Percentiles rank a stretch among this genome's conserved stretches.
phyloP scores from a whole-genome alignment of 1,140 invertebrate species.

The Neotoxoptera formosana region DNA sequence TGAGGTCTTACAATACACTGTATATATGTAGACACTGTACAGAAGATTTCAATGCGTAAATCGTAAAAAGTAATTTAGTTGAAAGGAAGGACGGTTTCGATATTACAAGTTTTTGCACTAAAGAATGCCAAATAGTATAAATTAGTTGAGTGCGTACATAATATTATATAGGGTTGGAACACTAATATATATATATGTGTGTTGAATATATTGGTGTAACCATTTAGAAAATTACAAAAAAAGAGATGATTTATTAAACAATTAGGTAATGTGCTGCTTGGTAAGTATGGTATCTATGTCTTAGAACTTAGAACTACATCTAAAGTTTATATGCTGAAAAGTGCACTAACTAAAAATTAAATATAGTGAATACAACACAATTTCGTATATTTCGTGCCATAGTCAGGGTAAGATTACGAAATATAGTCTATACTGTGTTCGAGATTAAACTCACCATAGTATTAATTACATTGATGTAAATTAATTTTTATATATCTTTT shows the following conservation, averaged over 20 bases:
- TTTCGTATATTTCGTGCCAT: too few relatives aligned
- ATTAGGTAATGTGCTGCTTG: neutral
- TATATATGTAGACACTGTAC: neutral
- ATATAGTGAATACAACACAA: too few relatives aligned
- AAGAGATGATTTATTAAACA: neutral
- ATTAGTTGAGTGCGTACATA: neutral
- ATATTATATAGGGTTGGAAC: neutral
- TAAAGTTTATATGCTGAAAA: neutral
- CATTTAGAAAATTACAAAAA: slow-evolving; percentile 23
- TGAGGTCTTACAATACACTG: neutral
- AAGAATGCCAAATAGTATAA: neutral
- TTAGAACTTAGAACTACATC: neutral
- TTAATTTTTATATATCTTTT: too few relatives aligned
- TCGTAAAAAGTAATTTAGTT: slow-evolving; percentile 40
- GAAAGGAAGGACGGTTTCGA: slow-evolving; percentile 8
- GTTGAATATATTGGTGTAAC: neutral
- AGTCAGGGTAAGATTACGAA: too few relatives aligned
- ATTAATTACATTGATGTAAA: too few relatives aligned
- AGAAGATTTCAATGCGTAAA: neutral
- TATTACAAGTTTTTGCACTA: slow-evolving; percentile 40
- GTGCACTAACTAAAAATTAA: neutral
- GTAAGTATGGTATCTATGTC: neutral
- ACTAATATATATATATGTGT: neutral
- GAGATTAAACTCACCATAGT: too few relatives aligned
- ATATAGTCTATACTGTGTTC: too few relatives aligned